Conservation (phyloP, 2,888 invertebrate species). For the Capitulum mitella region DNA sequence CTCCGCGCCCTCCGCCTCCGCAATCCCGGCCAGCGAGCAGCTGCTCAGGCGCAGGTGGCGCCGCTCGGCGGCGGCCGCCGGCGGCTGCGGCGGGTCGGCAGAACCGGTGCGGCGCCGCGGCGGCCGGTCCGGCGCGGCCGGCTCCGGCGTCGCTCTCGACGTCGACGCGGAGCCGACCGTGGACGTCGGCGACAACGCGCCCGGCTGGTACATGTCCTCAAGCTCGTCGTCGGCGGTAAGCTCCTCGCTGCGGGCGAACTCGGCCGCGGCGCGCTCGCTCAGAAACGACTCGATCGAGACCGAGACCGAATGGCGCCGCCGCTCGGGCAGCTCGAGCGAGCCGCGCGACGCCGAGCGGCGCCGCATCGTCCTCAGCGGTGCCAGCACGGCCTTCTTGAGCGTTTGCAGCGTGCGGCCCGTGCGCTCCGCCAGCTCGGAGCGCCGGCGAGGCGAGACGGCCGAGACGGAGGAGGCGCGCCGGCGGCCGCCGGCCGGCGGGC, state of each 20-base stretch:
- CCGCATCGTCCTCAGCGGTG: not conserved
- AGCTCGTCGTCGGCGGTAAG: slow-evolving; percentile 1
- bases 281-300: not conserved
- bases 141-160: not conserved
- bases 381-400: not conserved
- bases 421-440: not conserved
- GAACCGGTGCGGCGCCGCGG: not conserved
- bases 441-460: not conserved
- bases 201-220: slow-evolving; percentile 14
- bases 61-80: not conserved
- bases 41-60: not conserved
- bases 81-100: not conserved
- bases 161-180: not conserved
- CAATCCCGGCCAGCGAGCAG: not conserved
- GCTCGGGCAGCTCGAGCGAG: not conserved
- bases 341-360: not conserved
- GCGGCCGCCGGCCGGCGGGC: not conserved
- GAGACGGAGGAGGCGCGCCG: not conserved
- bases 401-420: not conserved
- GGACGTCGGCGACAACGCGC: not conserved
- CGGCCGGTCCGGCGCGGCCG: not conserved
- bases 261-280: not conserved
- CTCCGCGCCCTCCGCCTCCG: not conserved
- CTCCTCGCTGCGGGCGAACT: not conserved
- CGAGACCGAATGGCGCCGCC: not conserved